These are phyloP conservation scores for Calycopis cecrops DNA, from an alignment of 1,140 invertebrate species.

Conservation along the genomic window DNA sequence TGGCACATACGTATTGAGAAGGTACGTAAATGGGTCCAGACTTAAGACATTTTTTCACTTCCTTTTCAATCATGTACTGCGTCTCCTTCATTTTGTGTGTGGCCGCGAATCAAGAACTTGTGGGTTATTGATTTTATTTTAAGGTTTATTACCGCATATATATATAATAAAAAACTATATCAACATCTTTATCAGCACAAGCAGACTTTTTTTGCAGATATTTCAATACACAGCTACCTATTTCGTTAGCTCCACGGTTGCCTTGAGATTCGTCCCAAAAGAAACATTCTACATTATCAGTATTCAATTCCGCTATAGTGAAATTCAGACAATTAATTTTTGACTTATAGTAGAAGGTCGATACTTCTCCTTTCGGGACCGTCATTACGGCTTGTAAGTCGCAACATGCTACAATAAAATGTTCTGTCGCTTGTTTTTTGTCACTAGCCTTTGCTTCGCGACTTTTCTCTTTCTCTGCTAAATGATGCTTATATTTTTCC, in stretches of 20 bases:
- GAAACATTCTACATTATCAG: background rate
- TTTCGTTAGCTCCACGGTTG: conserved; percentile 37
- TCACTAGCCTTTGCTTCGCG: no score
- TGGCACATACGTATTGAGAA: conserved; percentile 18
- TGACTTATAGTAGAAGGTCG: conserved; percentile 39
- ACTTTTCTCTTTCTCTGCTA: no score
- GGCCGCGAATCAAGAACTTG: conserved; percentile 51
- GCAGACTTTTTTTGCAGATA: conserved; percentile 21
- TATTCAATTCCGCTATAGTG: background rate
- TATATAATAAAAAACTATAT: conserved; percentile 48
- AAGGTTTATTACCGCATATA: conserved; percentile 30
- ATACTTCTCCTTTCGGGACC: conserved; percentile 34
- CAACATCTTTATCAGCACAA: conserved; percentile 24
- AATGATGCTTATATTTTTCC: no score
- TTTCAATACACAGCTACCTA: no score
- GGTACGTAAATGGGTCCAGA: conserved; percentile 22
- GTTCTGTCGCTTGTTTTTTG: conserved; percentile 13
- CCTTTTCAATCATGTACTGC: conserved; percentile 26
- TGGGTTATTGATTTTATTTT: conserved; percentile 46
- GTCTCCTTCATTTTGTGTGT: conserved; percentile 45
- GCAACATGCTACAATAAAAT: conserved; percentile 36
- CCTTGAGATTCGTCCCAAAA: conserved; percentile 39
- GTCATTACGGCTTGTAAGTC: conserved; percentile 45
- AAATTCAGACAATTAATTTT: conserved; percentile 25
- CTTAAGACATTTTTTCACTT: conserved; percentile 18